Evolutionary conservation across 2,113 vertebrate species (phyloP).

Genomic region (Parus major): DNA sequence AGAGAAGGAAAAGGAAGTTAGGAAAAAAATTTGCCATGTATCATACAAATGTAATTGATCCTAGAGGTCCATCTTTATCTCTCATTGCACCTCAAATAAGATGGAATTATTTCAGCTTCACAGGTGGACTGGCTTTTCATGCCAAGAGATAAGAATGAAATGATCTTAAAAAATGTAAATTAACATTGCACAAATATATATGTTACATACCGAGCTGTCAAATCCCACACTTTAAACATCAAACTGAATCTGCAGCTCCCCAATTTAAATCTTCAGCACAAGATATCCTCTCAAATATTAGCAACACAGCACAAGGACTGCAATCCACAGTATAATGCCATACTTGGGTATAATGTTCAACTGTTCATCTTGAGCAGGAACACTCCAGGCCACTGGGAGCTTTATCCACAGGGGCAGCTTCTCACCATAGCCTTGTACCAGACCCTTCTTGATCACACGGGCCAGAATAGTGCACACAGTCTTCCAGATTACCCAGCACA

Average conservation of each 20-base stretch:
- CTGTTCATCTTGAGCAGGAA: neutral
- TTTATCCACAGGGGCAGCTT: neutral
- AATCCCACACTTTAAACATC: neutral
- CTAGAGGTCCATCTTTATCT: neutral
- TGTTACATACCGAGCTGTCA: neutral
- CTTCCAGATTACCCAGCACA: neutral
- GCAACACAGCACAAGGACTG: neutral
- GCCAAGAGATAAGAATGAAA: neutral
- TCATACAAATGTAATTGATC: neutral
- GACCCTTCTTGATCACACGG: accelerated
- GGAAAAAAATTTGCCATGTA: neutral
- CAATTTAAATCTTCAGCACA: neutral
- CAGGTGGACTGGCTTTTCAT: neutral
- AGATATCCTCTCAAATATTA: neutral
- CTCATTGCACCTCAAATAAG: neutral
- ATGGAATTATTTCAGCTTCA: neutral
- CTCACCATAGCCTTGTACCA: neutral
- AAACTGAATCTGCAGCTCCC: neutral
- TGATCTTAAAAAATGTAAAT: neutral
- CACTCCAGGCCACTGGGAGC: neutral
- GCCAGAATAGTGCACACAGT: neutral
- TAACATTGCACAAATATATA: neutral
- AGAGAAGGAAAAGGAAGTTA: neutral
- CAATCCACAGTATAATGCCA: neutral
- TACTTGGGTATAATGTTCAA: neutral